These are phyloP conservation scores for Pseudococcus viburni DNA, from an alignment of 2,888 invertebrate species.

Conservation along the genomic window DNA sequence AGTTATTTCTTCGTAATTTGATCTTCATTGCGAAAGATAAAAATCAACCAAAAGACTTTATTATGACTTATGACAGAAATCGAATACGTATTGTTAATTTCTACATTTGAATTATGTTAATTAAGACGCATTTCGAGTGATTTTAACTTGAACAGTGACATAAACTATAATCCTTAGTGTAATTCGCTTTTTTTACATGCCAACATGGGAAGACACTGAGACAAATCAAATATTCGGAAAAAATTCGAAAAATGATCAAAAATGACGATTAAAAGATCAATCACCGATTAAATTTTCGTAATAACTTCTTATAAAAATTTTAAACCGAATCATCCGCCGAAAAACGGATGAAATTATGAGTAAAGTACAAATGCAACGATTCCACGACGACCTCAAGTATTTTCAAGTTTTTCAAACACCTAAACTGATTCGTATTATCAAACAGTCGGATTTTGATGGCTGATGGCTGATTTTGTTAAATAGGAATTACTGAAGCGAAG, in stretches of 20 bases:
- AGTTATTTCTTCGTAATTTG: no score
- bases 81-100: no score
- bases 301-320: not conserved
- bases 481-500: slow-evolving; percentile 64
- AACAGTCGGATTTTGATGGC: slow-evolving; percentile 66
- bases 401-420: slow-evolving; percentile 56
- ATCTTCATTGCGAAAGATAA: no score
- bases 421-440: slow-evolving; percentile 64
- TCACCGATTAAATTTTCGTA: not conserved
- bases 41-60: no score
- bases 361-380: not conserved
- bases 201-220: not conserved
- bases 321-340: not conserved
- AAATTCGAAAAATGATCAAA: not conserved
- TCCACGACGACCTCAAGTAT: not conserved
- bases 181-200: not conserved
- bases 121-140: no score
- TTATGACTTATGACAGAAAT: no score
- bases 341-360: not conserved
- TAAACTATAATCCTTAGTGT: no score
- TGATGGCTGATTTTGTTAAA: slow-evolving; percentile 65
- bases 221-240: not conserved
- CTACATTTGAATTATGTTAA: no score
- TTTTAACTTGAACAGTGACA: no score
- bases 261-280: not conserved